Percentiles rank a stretch among this genome's conserved stretches.
These are phyloP conservation scores for Galleria mellonella DNA, from an alignment of 1,140 invertebrate genomes.

Conservation along the genomic window DNA sequence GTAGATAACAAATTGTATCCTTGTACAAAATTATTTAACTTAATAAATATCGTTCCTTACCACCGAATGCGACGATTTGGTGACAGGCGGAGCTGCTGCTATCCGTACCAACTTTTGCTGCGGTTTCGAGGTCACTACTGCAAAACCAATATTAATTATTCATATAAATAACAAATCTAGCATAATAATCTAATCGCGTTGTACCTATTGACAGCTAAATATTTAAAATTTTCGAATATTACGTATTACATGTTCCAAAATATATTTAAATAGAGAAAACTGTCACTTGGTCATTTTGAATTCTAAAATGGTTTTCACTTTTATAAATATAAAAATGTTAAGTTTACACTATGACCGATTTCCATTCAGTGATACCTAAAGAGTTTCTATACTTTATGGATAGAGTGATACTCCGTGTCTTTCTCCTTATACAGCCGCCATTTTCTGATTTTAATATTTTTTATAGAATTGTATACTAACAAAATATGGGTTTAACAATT, in stretches of 20 bases:
- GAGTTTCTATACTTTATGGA: no score
- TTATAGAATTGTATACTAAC: no score
- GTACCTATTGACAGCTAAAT: conserved; percentile 4
- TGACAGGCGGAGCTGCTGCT: conserved; percentile 38
- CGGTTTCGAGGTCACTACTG: conserved; percentile 31
- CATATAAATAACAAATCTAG: no score
- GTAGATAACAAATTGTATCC: no score
- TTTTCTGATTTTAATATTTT: no score
- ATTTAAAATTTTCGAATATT: conserved; percentile 9
- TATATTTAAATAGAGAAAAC: conserved; percentile 37
- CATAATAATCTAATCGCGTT: background rate
- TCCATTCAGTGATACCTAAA: no score
- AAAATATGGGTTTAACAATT: no score
- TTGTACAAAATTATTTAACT: no score
- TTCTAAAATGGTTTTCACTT: conserved; percentile 1
- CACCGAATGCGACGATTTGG: conserved; percentile 25
- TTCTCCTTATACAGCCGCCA: no score
- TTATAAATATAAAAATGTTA: no score
- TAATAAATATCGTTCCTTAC: conserved; percentile 8
- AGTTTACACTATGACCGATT: no score
- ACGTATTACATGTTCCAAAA: conserved; percentile 16
- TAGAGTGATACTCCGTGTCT: no score
- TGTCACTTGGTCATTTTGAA: conserved; percentile 5
- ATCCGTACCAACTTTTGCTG: conserved; percentile 53
- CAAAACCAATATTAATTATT: conserved; percentile 4